Conservation (phyloP, 2,888 invertebrate genomes). For the Melitaea athalia region DNA sequence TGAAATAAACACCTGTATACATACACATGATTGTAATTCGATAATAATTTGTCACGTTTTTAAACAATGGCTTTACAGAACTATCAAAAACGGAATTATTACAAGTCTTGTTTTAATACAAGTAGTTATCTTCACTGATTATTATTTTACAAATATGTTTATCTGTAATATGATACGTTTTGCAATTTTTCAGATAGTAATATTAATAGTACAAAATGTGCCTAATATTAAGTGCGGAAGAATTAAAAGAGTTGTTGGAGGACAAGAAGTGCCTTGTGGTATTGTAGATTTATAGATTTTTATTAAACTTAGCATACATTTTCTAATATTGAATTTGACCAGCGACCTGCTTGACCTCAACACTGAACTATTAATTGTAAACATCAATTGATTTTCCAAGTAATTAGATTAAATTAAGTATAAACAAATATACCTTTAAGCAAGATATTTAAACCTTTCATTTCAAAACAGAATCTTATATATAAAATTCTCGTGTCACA, state of each 20-base stretch:
- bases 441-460: too few species aligned
- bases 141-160: conserved; percentile 30
- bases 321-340: not conserved
- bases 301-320: conserved; percentile 9
- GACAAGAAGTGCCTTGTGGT: conserved; percentile 64
- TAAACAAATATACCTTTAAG: too few species aligned
- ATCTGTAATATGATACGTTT: conserved; percentile 15
- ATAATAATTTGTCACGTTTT: conserved; percentile 53
- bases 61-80: conserved; percentile 43
- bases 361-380: too few species aligned
- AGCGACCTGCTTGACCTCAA: too few species aligned
- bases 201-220: conserved; percentile 23
- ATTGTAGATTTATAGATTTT: conserved; percentile 38
- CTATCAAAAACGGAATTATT: conserved; percentile 28
- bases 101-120: conserved; percentile 27
- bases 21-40: conserved; percentile 34
- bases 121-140: conserved; percentile 28
- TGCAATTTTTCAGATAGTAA: conserved; percentile 13
- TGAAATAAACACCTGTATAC: conserved; percentile 36
- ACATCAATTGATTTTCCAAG: too few species aligned
- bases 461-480: too few species aligned
- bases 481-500: too few species aligned
- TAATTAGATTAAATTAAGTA: too few species aligned
- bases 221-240: conserved; percentile 50
- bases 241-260: conserved; percentile 68